Base-by-base conservation (phyloP, 2,888 invertebrate species). In the Amorpha juglandis region DNA sequence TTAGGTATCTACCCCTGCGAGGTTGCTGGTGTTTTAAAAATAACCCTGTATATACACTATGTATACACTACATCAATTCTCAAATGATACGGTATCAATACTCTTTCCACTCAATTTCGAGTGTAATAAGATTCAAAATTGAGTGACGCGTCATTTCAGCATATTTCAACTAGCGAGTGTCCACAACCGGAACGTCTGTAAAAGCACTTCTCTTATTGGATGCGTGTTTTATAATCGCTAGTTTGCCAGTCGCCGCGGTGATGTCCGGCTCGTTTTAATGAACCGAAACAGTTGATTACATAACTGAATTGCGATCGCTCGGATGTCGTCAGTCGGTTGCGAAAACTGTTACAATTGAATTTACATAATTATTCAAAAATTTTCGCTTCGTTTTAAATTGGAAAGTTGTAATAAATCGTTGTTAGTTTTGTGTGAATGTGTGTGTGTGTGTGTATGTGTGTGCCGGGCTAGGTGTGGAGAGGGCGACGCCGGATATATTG, bases 241-340 rank as follows among this genome's bases (percentile, higher is more conserved):
- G 9, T 11, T 45, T 1, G 6, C 12, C 6, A 21, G 19, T 21
- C 38, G 9, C 38, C 12, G 12, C 19, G 3, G 3, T 9, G n/a
- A 48, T 16, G 16, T 19, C 50, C 11, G n/a, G 14, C 19, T 9
- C 6, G 14, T 47, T 45, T 47, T 1, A 62, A 11, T 21, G 11
- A 63, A 48, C n/a, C 48, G 47, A 63, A 48, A n/a, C n/a, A 45
- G 27, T 27, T 47, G 45, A 27, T 47, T n/a, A 63, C 21, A 63
- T 33, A 63, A 63, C 27, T 33, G 16, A 27, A 11, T 47, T 47
- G 47, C n/a, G 27, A n/a, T 27, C 42, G 38, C 62, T 11, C 14
- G 58, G 27, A 38, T 38, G 45, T 45, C 62, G 14, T 9, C 16
- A 9, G 27, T 47, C 27, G 62, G 3, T 63, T 63, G 48, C 16